Conservation (phyloP, 2,113 vertebrate species). For the Bufo bufo region DNA sequence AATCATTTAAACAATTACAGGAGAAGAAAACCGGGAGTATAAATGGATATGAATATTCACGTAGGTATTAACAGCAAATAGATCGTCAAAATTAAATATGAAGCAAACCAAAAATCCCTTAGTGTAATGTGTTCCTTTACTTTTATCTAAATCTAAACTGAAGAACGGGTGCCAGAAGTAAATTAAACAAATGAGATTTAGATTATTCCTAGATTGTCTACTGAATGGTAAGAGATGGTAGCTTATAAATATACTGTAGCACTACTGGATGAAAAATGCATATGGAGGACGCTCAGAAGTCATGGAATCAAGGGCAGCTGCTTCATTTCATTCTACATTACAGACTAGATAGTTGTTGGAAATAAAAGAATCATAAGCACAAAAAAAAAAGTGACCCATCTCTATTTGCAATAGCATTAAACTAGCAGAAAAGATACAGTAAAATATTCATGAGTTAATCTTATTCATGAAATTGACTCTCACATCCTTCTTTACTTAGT, state of each 20-base stretch:
- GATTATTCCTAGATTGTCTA: background rate
- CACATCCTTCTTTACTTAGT: slow-evolving; percentile 11
- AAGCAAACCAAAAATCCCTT: slow-evolving; percentile 13
- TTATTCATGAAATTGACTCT: slow-evolving; percentile 21
- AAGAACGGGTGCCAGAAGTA: background rate
- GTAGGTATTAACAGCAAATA: slow-evolving; percentile 22
- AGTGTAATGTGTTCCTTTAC: slow-evolving; percentile 23
- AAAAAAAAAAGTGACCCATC: background rate
- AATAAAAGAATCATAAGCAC: background rate
- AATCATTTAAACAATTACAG: slow-evolving; percentile 10
- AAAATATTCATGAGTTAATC: slow-evolving; percentile 23
- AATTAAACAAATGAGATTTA: slow-evolving; percentile 16
- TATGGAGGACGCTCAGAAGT: background rate
- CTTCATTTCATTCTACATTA: background rate
- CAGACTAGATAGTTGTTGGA: background rate
- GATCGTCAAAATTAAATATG: slow-evolving; percentile 34
- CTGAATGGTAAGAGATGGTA: background rate
- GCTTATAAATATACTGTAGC: background rate
- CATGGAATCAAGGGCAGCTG: background rate
- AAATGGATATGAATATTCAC: slow-evolving; percentile 18
- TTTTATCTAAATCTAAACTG: background rate
- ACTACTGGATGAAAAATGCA: background rate
- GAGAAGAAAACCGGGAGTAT: background rate
- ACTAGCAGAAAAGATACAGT: background rate
- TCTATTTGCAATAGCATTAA: background rate